Base-by-base conservation (phyloP, 2,888 invertebrate species). In the Odontocerum albicorne region DNA sequence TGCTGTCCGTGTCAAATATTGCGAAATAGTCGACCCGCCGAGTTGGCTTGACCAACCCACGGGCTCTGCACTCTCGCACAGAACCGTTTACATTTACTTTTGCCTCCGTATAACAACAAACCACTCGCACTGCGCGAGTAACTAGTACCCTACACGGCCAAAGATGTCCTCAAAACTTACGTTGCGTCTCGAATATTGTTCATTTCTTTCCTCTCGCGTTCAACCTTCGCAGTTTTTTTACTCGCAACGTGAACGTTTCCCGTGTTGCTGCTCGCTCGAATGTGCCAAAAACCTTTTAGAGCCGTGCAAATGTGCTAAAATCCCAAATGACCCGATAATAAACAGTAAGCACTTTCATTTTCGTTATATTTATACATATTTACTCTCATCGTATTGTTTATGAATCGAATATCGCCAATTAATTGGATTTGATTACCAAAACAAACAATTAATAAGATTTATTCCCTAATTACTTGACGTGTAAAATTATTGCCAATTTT, bases 21-120 rank as follows among this genome's bases (percentile, higher is more conserved):
- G 77, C 77, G 77, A 77, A 75, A 77, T 74, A 68, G 67, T 67
- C 66, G 66, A 68, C 70, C 70, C 72, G 72, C 66, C 67, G 69
- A 71, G 71, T 62, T 76, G 75, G 76, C 77, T 74, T 74, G 72
- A 31, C 43, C 44, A 39, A 32, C 67, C 67, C 70, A 70, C 68
- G 68, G 71, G 71, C 73, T 74, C 47, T 32, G 12, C 12, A 45
- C 17, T 16, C n/a, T 22, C 45, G 20, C 17, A 45, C 36, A 15
- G 39, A 31, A 38, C 44, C 31, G 15, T 43, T 32, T 39, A 21
- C 36, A 36, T 38, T 38, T 36, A 20, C 43, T 27, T 13, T 16
- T 15, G 31, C n/a, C 21, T 36, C 27, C 38, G 22, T 49, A 49
- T 27, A 40, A 49, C 49, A 49, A 49, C 49, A 49, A 49, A 31